Evolutionary conservation across 2,113 vertebrate species (phyloP).

Genomic region (Peromyscus californicus): DNA sequence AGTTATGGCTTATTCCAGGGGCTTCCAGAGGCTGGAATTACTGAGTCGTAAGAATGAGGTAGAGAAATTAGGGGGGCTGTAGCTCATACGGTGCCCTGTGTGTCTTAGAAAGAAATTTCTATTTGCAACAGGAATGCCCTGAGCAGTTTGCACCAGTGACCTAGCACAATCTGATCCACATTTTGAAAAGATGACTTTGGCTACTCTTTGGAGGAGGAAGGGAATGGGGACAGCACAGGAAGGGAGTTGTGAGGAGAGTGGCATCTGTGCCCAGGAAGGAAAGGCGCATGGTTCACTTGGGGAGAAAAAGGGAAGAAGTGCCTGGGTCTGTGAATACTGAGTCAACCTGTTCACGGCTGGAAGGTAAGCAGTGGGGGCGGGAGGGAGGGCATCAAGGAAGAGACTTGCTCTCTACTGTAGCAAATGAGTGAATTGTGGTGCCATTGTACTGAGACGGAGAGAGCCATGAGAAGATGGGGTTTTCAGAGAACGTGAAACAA

Average conservation of each 20-base stretch:
- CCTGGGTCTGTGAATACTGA: not conserved
- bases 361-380: not conserved
- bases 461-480: not conserved
- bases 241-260: not conserved
- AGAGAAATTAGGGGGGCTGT: not conserved
- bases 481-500: conserved; percentile 24
- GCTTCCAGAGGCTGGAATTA: not conserved
- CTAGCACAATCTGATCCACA: not conserved
- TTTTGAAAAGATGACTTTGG: not conserved
- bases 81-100: not conserved
- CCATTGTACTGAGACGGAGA: not conserved
- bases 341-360: not conserved
- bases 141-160: not conserved
- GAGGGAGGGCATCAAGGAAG: not conserved
- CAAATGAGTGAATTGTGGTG: not conserved
- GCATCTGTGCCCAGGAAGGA: not conserved
- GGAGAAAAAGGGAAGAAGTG: not conserved
- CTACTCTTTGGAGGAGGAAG: not conserved
- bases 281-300: not conserved
- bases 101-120: not conserved
- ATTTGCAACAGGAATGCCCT: not conserved
- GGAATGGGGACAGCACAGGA: not conserved
- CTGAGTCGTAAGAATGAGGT: not conserved
- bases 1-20: not conserved
- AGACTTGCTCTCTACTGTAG: not conserved